Evolutionary conservation across 2,888 invertebrate genomes (phyloP).

Genomic region (Drosophila picticornis): DNA sequence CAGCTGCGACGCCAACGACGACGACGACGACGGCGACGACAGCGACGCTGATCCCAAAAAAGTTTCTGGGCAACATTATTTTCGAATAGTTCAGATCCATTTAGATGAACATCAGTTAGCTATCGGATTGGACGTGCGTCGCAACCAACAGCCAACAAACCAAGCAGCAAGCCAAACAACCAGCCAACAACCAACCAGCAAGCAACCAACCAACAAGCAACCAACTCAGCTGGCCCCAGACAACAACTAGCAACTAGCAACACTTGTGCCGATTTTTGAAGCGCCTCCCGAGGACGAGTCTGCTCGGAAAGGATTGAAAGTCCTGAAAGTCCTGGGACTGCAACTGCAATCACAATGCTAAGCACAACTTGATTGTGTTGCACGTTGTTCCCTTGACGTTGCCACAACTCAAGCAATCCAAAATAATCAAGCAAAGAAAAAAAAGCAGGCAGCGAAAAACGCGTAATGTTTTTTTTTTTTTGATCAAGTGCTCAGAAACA

Average conservation of each 20-base stretch:
- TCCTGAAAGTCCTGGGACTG: conserved; percentile 17
- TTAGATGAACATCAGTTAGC: conserved; percentile 85
- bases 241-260: conserved; percentile 10
- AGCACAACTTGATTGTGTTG: conserved; percentile 4
- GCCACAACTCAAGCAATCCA: conserved; percentile 4
- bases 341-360: conserved; percentile 13
- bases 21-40: conserved; percentile 28
- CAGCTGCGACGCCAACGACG: conserved; percentile 41
- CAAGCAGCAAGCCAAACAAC: conserved; percentile 24
- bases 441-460: conserved; percentile 7
- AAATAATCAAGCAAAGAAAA: not conserved
- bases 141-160: conserved; percentile 41
- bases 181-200: conserved; percentile 16
- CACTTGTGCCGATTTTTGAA: conserved; percentile 12
- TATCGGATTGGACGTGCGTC: conserved; percentile 85
- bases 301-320: conserved; percentile 11
- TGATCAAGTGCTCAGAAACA: conserved; percentile 62
- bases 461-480: conserved; percentile 45
- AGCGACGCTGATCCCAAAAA: conserved; percentile 79
- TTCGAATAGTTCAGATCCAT: conserved; percentile 85
- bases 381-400: conserved; percentile 18
- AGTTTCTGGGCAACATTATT: conserved; percentile 84
- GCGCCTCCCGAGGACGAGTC: conserved; percentile 7
- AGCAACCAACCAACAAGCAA: conserved; percentile 3
- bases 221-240: conserved; percentile 17